A percentile compares a stretch with the other conserved stretches of the same genome.
phyloP scores from a whole-genome alignment of 1,140 invertebrate genomes.

The Harlomillsia oculata region DNA sequence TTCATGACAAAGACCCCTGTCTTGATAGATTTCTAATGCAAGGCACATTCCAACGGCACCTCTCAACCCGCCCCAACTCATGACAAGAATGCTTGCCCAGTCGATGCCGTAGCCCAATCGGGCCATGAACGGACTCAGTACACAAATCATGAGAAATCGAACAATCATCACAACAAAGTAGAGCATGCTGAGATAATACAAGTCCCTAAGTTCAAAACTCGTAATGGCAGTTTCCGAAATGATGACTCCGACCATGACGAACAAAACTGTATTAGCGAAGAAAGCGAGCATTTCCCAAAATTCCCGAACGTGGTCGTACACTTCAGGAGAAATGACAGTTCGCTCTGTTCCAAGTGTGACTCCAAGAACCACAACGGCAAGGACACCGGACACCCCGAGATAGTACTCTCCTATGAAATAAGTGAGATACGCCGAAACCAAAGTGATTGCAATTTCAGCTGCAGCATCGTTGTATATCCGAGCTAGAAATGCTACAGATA shows the following conservation, averaged over 20 bases:
- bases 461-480: slow-evolving; percentile 41
- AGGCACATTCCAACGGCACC: slow-evolving; percentile 44
- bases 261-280: slow-evolving; percentile 45
- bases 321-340: slow-evolving; percentile 43
- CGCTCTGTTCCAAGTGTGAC: slow-evolving; percentile 39
- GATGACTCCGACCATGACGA: slow-evolving; percentile 45
- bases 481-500: slow-evolving; percentile 39
- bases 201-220: slow-evolving; percentile 37
- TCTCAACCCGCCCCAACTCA: slow-evolving; percentile 35
- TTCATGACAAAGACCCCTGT: slow-evolving; percentile 36
- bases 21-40: slow-evolving; percentile 41
- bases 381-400: slow-evolving; percentile 42
- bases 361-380: slow-evolving; percentile 43
- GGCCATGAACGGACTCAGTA: slow-evolving; percentile 41
- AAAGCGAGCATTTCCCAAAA: slow-evolving; percentile 45
- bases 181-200: slow-evolving; percentile 39
- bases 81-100: slow-evolving; percentile 38
- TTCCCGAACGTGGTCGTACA: slow-evolving; percentile 42
- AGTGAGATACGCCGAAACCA: slow-evolving; percentile 42
- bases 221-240: slow-evolving; percentile 39
- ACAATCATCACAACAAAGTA: slow-evolving; percentile 39
- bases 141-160: slow-evolving; percentile 38
- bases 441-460: slow-evolving; percentile 44
- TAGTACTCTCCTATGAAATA: slow-evolving; percentile 43
- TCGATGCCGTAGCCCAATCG: slow-evolving; percentile 43